These are phyloP conservation scores for Drosophila subquinaria DNA, from an alignment of 2,888 invertebrate genomes.

Conservation along the genomic window DNA sequence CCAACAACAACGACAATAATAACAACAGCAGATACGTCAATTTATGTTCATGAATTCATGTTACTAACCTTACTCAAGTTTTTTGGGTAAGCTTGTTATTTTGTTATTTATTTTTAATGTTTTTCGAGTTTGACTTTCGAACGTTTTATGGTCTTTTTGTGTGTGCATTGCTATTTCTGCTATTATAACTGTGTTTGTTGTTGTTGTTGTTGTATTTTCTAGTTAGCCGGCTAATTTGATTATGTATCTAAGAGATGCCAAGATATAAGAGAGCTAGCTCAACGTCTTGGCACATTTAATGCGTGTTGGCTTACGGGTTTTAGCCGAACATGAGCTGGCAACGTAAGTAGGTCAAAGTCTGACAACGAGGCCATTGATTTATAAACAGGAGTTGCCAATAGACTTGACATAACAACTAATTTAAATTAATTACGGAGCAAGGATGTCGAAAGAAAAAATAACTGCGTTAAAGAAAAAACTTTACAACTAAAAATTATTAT, in stretches of 20 bases:
- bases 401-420: conserved; percentile 29
- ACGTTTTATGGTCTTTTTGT: conserved; percentile 68
- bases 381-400: conserved; percentile 51
- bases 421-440: conserved; percentile 29
- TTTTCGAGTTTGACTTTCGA: conserved; percentile 75
- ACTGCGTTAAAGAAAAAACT: neutral
- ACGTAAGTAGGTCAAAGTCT: conserved; percentile 73
- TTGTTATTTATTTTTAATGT: conserved; percentile 27
- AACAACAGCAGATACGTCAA: conserved; percentile 49
- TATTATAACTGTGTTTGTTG: conserved; percentile 26
- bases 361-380: conserved; percentile 66
- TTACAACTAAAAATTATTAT: neutral
- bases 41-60: conserved; percentile 77
- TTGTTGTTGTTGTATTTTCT: conserved; percentile 41
- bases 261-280: conserved; percentile 52
- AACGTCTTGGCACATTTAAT: conserved; percentile 28
- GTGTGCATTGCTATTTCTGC: conserved; percentile 37
- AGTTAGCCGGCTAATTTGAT: conserved; percentile 71
- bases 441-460: conserved; percentile 18
- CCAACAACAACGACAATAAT: conserved; percentile 12
- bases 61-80: conserved; percentile 80
- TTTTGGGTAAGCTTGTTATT: conserved; percentile 47
- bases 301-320: conserved; percentile 40
- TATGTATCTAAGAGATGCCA: conserved; percentile 66
- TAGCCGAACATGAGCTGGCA: conserved; percentile 60